phyloP scores from a whole-genome alignment of 1,140 invertebrate species.

The Drusus annulatus region DNA sequence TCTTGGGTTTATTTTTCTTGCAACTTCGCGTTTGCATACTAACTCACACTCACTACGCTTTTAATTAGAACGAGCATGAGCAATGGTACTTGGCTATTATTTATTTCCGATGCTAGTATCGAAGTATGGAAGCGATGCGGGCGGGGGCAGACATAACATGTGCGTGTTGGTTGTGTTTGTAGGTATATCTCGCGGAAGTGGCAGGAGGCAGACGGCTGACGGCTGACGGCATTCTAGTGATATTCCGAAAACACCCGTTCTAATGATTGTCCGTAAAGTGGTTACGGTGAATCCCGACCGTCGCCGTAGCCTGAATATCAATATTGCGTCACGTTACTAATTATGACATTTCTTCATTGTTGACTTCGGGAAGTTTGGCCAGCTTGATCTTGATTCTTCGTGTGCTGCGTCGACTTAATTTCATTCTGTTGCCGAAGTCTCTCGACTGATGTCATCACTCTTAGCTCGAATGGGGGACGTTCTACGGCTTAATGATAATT shows the following conservation, averaged over 20 bases:
- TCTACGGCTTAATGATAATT: no score
- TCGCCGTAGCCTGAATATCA: no score
- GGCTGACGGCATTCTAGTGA: background rate
- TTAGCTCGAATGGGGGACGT: no score
- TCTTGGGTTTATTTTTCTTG: background rate
- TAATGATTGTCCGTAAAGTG: no score
- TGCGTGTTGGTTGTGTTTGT: background rate
- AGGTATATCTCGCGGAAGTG: background rate
- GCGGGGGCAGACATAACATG: background rate
- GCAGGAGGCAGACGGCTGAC: background rate
- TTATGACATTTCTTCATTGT: no score
- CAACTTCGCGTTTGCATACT: background rate
- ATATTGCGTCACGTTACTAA: no score
- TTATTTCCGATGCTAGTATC: background rate
- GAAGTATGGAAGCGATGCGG: background rate
- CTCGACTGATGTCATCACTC: no score
- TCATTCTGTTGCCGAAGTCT: no score
- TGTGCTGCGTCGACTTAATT: no score
- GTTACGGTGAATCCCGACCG: no score
- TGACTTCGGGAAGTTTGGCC: no score
- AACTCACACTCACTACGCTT: background rate
- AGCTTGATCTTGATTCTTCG: no score
- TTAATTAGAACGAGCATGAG: constrained; percentile 9
- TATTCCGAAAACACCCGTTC: constrained; percentile 2
- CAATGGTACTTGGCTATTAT: background rate